Evolutionary conservation across 30 jellyfish, hydroid and myxozoan genomes (phyloP).

Genomic region (Aurelia sp.): DNA sequence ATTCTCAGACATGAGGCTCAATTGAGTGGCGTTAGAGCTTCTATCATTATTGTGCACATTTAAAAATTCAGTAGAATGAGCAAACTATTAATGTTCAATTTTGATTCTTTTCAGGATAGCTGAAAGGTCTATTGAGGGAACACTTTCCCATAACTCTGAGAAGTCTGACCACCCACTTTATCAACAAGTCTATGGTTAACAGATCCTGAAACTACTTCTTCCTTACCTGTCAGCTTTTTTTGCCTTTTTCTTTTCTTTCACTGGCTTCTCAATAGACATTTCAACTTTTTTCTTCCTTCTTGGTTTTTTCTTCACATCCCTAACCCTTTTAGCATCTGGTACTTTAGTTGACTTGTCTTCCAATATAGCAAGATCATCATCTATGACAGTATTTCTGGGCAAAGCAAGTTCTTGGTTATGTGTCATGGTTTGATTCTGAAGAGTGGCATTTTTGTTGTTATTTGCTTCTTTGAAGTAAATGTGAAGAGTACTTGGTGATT

Average conservation of each 20-base stretch:
- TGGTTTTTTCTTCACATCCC: not conserved
- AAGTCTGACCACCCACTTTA: too few species aligned
- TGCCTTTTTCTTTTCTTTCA: slow-evolving; percentile 13
- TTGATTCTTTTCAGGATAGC: too few species aligned
- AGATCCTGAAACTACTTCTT: too few species aligned
- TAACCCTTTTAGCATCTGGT: slow-evolving; percentile 1
- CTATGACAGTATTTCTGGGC: not conserved
- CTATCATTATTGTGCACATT: too few species aligned
- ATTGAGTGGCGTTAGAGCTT: too few species aligned
- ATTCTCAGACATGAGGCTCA: too few species aligned
- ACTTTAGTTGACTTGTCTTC: slow-evolving; percentile 39
- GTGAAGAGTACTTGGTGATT: not conserved
- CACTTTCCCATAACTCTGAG: too few species aligned
- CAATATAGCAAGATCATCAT: not conserved
- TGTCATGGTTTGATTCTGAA: not conserved
- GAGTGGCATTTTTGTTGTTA: not conserved
- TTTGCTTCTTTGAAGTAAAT: slow-evolving; percentile 22
- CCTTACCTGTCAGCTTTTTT: slow-evolving; percentile 8
- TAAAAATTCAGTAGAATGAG: too few species aligned
- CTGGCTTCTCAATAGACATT: not conserved
- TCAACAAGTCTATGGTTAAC: too few species aligned
- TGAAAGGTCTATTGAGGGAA: too few species aligned
- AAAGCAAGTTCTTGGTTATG: not conserved
- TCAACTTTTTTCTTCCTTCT: not conserved
- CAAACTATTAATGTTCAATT: too few species aligned